These are phyloP conservation scores for Atethmia centrago DNA, from an alignment of 2,888 invertebrate genomes.

Conservation along the genomic window DNA sequence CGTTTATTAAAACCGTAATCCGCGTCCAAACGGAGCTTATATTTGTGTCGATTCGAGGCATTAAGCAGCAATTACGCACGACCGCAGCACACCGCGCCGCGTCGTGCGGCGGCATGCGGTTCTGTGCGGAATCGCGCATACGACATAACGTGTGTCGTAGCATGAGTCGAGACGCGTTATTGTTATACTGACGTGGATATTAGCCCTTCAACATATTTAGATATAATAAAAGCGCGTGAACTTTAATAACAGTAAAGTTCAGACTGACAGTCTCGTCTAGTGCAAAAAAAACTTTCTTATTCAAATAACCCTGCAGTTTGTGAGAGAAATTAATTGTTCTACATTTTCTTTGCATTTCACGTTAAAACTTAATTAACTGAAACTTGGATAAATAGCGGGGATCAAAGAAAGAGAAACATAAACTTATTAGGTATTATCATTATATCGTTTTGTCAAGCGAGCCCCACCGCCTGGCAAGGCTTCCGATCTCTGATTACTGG, in stretches of 20 bases:
- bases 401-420: neutral
- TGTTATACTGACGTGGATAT: slow-evolving; percentile 33
- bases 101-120: neutral
- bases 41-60: slow-evolving; percentile 53
- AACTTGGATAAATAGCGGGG: neutral
- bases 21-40: slow-evolving; percentile 48
- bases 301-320: neutral
- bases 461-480: too few relatives aligned
- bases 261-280: neutral
- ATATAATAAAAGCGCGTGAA: slow-evolving; percentile 8
- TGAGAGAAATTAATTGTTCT: neutral
- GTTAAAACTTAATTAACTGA: neutral
- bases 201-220: slow-evolving; percentile 15
- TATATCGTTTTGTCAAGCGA: neutral
- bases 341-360: slow-evolving; percentile 1
- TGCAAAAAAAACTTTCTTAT: neutral
- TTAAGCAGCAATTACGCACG: slow-evolving; percentile 53
- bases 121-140: neutral
- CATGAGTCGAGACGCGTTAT: slow-evolving; percentile 21
- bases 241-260: slow-evolving; percentile 22
- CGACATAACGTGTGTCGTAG: slow-evolving; percentile 1
- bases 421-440: neutral
- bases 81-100: slow-evolving; percentile 42
- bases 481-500: neutral
- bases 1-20: slow-evolving; percentile 64